Evolutionary conservation across 2,113 vertebrate species (phyloP), one percentile per base, ranked within the genome.

Genomic region (Dicentrarchus labrax): DNA sequence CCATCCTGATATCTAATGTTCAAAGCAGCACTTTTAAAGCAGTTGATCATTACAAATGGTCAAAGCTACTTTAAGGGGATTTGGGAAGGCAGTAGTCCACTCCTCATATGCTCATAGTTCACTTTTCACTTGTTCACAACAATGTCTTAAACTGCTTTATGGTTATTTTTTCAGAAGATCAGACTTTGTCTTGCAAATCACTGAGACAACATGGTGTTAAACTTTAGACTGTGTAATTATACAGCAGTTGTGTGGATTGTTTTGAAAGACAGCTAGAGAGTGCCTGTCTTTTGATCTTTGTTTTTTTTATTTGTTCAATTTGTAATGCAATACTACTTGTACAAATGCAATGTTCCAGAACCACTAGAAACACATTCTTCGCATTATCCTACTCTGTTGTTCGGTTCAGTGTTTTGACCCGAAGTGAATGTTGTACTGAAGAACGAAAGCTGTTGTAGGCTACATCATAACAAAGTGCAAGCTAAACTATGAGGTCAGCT

Each of bases 371-470:
- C 5, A 68, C 7, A 15, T 45, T 12, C 16, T n/a, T 48, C 10
- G 36, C 69, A 51, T 67, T 6, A n/a, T 19, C 43, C 15, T 38
- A 3, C 41, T 72, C 11, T 56, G 41, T 12, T 60, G n/a, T 30
- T 39, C 21, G 36, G 22, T 71, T 53, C 0, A 22, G 22, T 71
- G n/a, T 0, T 17, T 64, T 39, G 24, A 36, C 30, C 41, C 17
- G n/a, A 45, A 5, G 30, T 22, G 6, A 47, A 13, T 11, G 11
- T 50, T 72, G n/a, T 53, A 53, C 39, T 48, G 0, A 60, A 41
- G n/a, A 66, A 62, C 24, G 15, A 11, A 62, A 85, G 65, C 79
- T 82, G 57, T 43, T 45, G 22, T 41, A 30, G 30, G 30, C 30
- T 30, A 11, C 16, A 61, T 74, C 11, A 17, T 30, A 38, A 21